phyloP scores from a whole-genome alignment of 2,888 invertebrate species.

The Smittia sp. region DNA sequence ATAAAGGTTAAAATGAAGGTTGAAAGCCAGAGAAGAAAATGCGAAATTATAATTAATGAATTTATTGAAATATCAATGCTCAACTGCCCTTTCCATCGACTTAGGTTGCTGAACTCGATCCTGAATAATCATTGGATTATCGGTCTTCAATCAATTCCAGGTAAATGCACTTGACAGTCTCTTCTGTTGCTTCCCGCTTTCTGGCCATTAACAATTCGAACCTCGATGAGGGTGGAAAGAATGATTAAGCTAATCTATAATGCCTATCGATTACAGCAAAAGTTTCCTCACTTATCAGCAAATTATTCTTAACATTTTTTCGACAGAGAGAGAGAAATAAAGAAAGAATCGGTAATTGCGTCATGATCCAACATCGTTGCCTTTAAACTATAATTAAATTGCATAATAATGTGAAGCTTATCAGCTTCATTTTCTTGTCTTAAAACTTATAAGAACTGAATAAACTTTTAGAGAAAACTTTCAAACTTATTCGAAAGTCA shows the following conservation, averaged over 20 bases:
- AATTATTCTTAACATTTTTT: background rate
- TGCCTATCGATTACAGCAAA: background rate
- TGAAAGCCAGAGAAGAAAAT: too few relatives aligned
- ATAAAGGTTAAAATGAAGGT: too few relatives aligned
- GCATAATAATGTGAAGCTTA: background rate
- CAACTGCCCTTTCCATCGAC: background rate
- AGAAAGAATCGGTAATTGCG: background rate
- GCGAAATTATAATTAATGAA: background rate
- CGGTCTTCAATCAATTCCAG: background rate
- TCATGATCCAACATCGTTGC: background rate
- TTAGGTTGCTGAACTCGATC: background rate
- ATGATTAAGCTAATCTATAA: background rate
- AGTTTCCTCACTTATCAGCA: too few relatives aligned
- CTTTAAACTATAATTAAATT: background rate
- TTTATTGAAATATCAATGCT: conserved; percentile 15
- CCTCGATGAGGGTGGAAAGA: background rate
- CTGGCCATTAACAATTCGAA: background rate
- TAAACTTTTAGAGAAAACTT: background rate
- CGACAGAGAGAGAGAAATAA: too few relatives aligned
- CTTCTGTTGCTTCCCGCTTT: background rate
- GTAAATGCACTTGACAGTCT: conserved; percentile 4
- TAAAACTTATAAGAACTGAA: background rate
- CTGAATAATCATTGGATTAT: background rate
- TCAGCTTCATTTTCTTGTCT: background rate
- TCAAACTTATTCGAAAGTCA: background rate